A percentile compares a stretch with the other conserved stretches of the same genome.
Conservation (phyloP, 2,113 vertebrate species). For the Scatophagus argus region DNA sequence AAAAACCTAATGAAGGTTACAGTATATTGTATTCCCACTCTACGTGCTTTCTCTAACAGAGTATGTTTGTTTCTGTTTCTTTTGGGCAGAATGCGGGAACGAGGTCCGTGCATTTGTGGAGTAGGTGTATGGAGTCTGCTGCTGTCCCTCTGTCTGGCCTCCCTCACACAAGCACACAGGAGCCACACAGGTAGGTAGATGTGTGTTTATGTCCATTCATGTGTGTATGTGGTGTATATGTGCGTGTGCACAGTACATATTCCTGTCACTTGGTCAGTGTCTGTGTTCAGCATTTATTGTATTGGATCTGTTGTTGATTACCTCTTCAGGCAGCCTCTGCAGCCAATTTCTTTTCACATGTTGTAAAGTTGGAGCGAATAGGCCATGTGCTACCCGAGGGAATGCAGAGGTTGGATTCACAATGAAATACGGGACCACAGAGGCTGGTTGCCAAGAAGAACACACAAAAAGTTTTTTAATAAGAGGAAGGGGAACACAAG, state of each 20-base stretch:
- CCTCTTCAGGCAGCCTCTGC: constrained; percentile 36
- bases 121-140: constrained; percentile 89
- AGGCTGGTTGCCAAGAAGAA: constrained; percentile 52
- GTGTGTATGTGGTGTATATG: neutral
- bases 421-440: constrained; percentile 55
- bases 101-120: constrained; percentile 81
- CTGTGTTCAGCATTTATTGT: constrained; percentile 21
- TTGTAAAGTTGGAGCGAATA: constrained; percentile 64
- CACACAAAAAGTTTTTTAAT: constrained; percentile 62
- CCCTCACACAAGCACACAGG: constrained; percentile 88
- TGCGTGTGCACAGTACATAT: constrained; percentile 10
- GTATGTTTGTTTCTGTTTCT: constrained; percentile 34
- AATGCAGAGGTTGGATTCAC: constrained; percentile 53
- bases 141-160: constrained; percentile 89
- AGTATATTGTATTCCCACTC: neutral
- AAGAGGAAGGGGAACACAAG: constrained; percentile 40
- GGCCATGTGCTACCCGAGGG: constrained; percentile 33
- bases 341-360: constrained; percentile 63
- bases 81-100: constrained; percentile 88
- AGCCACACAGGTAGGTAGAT: constrained; percentile 89
- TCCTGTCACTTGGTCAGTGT: constrained; percentile 21
- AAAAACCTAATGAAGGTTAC: neutral
- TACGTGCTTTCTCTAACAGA: constrained; percentile 14
- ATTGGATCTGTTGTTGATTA: constrained; percentile 50
- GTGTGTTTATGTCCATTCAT: neutral